These are phyloP conservation scores for Tachysurus fulvidraco DNA, from an alignment of 2,113 vertebrate genomes.

Conservation along the genomic window DNA sequence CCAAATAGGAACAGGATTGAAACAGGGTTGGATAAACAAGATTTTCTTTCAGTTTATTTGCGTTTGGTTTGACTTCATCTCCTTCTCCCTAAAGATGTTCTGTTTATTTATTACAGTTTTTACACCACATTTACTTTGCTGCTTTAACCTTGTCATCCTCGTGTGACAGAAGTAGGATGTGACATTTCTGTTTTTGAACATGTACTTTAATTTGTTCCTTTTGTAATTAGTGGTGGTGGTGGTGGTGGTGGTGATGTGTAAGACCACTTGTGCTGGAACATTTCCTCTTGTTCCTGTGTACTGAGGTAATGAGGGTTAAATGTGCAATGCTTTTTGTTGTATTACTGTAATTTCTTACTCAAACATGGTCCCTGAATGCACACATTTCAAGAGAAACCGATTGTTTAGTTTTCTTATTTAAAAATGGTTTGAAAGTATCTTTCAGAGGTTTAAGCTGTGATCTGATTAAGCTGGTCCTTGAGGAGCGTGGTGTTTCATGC, in stretches of 20 bases:
- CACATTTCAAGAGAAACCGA: conserved; percentile 27
- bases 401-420: conserved; percentile 39
- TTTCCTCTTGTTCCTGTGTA: conserved; percentile 82
- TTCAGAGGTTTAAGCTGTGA: conserved; percentile 52
- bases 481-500: not conserved
- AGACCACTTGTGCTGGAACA: conserved; percentile 82
- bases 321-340: conserved; percentile 61
- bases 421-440: conserved; percentile 22
- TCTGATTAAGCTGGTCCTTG: conserved; percentile 2
- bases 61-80: conserved; percentile 6
- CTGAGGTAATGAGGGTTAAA: conserved; percentile 76
- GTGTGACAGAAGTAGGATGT: conserved; percentile 61
- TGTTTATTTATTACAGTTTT: conserved; percentile 79
- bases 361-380: conserved; percentile 12
- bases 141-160: conserved; percentile 73
- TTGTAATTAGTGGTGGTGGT: conserved; percentile 70
- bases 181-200: conserved; percentile 44
- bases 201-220: conserved; percentile 55
- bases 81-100: conserved; percentile 55
- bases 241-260: conserved; percentile 49
- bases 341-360: conserved; percentile 76
- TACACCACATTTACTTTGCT: conserved; percentile 71
- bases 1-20: not conserved
- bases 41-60: conserved; percentile 58
- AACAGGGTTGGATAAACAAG: not conserved